A percentile compares a stretch with the other conserved stretches of the same genome.
phyloP scores from a whole-genome alignment of 2,888 invertebrate genomes.

The Chelonus formosanus region DNA sequence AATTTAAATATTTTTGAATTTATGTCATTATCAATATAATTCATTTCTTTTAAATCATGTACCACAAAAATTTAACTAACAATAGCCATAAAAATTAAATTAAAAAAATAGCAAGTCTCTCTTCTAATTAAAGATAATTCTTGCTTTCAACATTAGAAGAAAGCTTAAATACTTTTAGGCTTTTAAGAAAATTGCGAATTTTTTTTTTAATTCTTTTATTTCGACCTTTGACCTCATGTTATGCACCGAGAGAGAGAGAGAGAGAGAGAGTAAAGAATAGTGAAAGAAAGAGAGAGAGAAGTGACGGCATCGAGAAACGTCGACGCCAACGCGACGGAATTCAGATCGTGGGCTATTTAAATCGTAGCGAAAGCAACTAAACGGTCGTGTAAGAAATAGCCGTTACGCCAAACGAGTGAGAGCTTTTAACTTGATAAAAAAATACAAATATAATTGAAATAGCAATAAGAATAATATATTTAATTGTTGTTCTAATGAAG shows the following conservation, averaged over 20 bases:
- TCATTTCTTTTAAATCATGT: no score
- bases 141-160: no score
- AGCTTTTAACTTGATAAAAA: background rate
- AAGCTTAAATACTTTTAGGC: no score
- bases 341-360: slow-evolving; percentile 35
- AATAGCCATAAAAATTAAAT: no score
- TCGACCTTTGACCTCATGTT: slow-evolving; percentile 12
- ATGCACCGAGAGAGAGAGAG: background rate
- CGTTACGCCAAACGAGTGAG: slow-evolving; percentile 12
- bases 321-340: slow-evolving; percentile 32
- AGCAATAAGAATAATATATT: no score
- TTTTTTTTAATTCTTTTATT: no score
- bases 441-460: background rate
- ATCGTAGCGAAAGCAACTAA: slow-evolving; percentile 27
- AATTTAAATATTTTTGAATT: no score
- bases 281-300: slow-evolving; percentile 4
- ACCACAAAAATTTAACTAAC: no score
- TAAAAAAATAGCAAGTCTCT: no score
- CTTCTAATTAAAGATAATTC: no score
- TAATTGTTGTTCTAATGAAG: background rate
- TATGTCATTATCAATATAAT: no score
- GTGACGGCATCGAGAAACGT: slow-evolving; percentile 24
- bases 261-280: background rate
- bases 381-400: slow-evolving; percentile 25
- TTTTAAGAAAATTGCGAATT: no score